A percentile compares a stretch with the other conserved stretches of the same genome.
These are phyloP conservation scores for Drosophila limbata DNA, from an alignment of 2,888 invertebrate genomes.

Conservation along the genomic window DNA sequence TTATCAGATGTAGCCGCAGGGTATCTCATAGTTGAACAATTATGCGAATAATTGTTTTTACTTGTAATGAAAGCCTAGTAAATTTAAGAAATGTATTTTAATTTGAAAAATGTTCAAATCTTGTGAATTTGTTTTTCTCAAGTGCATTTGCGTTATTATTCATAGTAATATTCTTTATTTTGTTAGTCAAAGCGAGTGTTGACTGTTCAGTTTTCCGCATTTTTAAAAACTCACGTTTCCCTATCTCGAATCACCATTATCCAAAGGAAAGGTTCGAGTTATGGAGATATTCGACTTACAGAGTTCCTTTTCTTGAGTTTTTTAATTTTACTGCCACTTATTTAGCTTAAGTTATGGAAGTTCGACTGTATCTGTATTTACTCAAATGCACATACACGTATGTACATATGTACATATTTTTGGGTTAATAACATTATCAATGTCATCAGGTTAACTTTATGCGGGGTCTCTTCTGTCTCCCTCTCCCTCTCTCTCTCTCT, in stretches of 20 bases:
- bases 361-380: constrained; percentile 1
- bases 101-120: not conserved
- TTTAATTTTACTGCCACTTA: no score
- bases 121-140: not conserved
- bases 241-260: no score
- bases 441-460: constrained; percentile 59
- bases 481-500: no score
- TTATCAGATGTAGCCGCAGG: no score
- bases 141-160: not conserved
- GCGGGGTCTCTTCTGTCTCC: constrained; percentile 9
- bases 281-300: no score
- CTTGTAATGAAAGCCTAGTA: not conserved
- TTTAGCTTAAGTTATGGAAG: no score
- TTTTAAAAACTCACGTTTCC: not conserved
- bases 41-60: no score
- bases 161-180: no score
- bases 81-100: not conserved
- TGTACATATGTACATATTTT: constrained; percentile 21
- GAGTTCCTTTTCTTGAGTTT: no score
- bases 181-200: not conserved
- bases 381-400: constrained; percentile 3
- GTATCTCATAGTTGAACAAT: no score
- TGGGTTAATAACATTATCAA: constrained; percentile 66
- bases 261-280: no score
- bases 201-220: not conserved